Conservation (phyloP, 2,113 vertebrate genomes). For the Limanda limanda region DNA sequence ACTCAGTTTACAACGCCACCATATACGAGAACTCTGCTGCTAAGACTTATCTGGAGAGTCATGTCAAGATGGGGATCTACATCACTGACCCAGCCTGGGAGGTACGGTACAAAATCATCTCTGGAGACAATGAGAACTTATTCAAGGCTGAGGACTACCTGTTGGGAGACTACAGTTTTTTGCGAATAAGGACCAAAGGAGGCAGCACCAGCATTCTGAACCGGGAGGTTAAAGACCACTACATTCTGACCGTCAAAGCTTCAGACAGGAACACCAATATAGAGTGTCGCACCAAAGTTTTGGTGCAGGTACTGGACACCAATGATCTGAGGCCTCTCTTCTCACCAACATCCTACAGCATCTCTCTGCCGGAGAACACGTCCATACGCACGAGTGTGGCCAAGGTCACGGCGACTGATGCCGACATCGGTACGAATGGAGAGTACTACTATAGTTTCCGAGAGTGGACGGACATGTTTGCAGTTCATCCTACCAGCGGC, state of each 20-base stretch:
- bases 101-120: slow-evolving; percentile 96
- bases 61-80: slow-evolving; percentile 95
- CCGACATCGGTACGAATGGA: slow-evolving; percentile 97
- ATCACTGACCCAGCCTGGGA: slow-evolving; percentile 89
- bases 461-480: slow-evolving; percentile 95
- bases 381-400: slow-evolving; percentile 92
- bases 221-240: slow-evolving; percentile 96
- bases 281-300: slow-evolving; percentile 88
- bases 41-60: slow-evolving; percentile 94
- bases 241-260: slow-evolving; percentile 91
- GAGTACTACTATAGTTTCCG: slow-evolving; percentile 99
- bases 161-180: slow-evolving; percentile 96
- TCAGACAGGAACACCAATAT: slow-evolving; percentile 88
- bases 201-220: slow-evolving; percentile 98
- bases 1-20: slow-evolving; percentile 91
- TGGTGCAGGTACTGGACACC: slow-evolving; percentile 95
- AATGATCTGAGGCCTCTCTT: slow-evolving; percentile 97
- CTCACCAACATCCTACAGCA: slow-evolving; percentile 96
- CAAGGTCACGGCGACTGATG: slow-evolving; percentile 94
- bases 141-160: slow-evolving; percentile 98
- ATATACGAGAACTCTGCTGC: slow-evolving; percentile 98
- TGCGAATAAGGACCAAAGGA: slow-evolving; percentile 99
- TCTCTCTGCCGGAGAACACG: slow-evolving; percentile 93
- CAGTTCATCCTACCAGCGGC: slow-evolving; percentile 96
- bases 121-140: slow-evolving; percentile 96